Evolutionary conservation across 1,140 invertebrate genomes (phyloP).

Genomic region (Bombus consobrinus): DNA sequence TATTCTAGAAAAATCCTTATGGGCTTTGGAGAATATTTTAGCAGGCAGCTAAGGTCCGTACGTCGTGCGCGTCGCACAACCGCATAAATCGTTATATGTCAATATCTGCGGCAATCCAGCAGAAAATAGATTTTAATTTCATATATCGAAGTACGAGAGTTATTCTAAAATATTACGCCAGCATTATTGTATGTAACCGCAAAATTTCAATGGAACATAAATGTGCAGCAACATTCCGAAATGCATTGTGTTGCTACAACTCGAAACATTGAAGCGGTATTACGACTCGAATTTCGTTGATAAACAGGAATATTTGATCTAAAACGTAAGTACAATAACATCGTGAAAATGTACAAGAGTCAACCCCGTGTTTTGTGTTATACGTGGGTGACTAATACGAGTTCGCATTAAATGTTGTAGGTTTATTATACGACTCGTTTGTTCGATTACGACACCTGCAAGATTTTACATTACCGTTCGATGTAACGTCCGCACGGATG

Average conservation of each 20-base stretch:
- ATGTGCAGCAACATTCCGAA: background rate
- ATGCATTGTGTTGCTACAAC: background rate
- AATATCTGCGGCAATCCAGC: too few species aligned
- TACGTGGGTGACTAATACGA: background rate
- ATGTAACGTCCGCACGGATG: background rate
- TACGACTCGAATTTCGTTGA: background rate
- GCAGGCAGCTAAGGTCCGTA: background rate
- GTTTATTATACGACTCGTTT: background rate
- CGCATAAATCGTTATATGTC: background rate
- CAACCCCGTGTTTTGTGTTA: too few species aligned
- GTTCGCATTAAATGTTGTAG: background rate
- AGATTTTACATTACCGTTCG: background rate
- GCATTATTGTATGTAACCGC: background rate
- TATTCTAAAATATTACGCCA: background rate
- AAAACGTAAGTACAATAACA: too few species aligned
- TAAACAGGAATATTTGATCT: background rate
- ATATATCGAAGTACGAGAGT: background rate
- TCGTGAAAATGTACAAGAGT: too few species aligned
- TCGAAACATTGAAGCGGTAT: too few species aligned
- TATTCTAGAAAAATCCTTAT: background rate
- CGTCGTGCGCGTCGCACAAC: too few species aligned
- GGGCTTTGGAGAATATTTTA: background rate
- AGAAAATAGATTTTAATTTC: background rate
- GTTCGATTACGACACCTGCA: background rate
- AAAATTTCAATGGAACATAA: background rate